Evolutionary conservation across 30 jellyfish, hydroid and myxozoan species (phyloP), one percentile per base, ranked within the genome.

Genomic region (Turritopsis dohrnii): DNA sequence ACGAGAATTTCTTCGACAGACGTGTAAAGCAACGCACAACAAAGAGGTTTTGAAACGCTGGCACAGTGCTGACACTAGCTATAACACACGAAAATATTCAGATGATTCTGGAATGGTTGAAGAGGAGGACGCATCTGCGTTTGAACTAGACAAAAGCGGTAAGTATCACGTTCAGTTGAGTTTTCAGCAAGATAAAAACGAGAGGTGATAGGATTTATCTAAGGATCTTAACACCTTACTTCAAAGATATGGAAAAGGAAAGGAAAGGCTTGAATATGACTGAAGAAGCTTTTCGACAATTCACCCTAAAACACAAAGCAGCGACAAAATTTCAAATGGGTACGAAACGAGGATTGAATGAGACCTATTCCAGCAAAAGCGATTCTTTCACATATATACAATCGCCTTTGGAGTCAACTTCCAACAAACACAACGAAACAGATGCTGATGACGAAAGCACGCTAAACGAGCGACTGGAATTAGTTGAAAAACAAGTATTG

Each of bases 401-500:
- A 41, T 41, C 60, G 9, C 60, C 60, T 41, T 3, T 41, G 60
- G 60, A 41, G 60, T 41, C 60, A 41, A 41, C 60, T 13, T 41
- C 13, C 9, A 41, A 41, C n/a, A n/a, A n/a, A n/a, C n/a, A n/a
- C n/a, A n/a, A n/a, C n/a, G n/a, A n/a, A n/a, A n/a, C n/a, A n/a
- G n/a, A n/a, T n/a, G n/a, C n/a, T n/a, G n/a, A n/a, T n/a, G n/a
- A n/a, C 60, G 60, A 41, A 13, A 41, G 13, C 5, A 41, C 60
- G 60, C 13, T 41, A 41, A 41, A 41, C 60, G 60, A 41, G 28
- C 86, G 84, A 52, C 28, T 88, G 60, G 90, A 76, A 27, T 79
- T 52, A 7, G 60, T 72, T 77, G 96, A 88, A 25, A 71, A 53
- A 53, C 86, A 52, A 28, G 73, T 87, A 54, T 25, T 80, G 1